Percentiles rank a stretch among this genome's conserved stretches.
Conservation (phyloP, 2,888 invertebrate genomes). For the Spodoptera exigua region DNA sequence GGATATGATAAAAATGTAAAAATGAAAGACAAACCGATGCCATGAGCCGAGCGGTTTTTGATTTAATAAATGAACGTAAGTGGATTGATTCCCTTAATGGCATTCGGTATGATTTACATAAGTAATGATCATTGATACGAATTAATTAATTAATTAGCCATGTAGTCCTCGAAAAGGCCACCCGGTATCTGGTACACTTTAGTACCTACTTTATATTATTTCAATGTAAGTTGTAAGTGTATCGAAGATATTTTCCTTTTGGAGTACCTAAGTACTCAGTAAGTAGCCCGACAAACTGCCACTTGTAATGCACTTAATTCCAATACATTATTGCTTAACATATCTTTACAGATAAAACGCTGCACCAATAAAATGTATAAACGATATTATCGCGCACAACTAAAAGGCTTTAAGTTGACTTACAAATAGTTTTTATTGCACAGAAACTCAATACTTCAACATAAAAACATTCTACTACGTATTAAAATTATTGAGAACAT, state of each 20-base stretch:
- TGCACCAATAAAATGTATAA: slow-evolving; percentile 35
- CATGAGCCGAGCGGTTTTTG: no score
- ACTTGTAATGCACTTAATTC: slow-evolving; percentile 40
- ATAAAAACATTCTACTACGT: slow-evolving; percentile 29
- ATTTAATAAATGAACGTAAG: no score
- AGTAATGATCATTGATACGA: slow-evolving; percentile 5
- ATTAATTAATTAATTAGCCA: slow-evolving; percentile 29
- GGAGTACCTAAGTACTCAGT: slow-evolving; percentile 27
- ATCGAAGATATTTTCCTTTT: slow-evolving; percentile 22
- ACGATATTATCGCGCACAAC: slow-evolving; percentile 34
- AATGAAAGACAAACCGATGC: no score
- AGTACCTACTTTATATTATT: slow-evolving; percentile 18
- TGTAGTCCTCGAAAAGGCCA: slow-evolving; percentile 27
- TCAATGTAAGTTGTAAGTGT: slow-evolving; percentile 21
- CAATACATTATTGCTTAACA: slow-evolving; percentile 42
- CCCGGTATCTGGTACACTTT: slow-evolving; percentile 18
- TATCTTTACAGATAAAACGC: slow-evolving; percentile 37
- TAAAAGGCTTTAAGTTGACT: slow-evolving; percentile 38
- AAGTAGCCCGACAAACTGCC: slow-evolving; percentile 30
- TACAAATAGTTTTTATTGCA: slow-evolving; percentile 39
- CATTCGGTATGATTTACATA: not conserved
- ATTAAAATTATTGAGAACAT: slow-evolving; percentile 44
- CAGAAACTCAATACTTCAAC: slow-evolving; percentile 42
- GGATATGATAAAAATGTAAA: no score
- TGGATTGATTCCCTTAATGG: no score